Evolutionary conservation across 2,113 vertebrate species (phyloP).

Genomic region (Macroglossus sobrinus): DNA sequence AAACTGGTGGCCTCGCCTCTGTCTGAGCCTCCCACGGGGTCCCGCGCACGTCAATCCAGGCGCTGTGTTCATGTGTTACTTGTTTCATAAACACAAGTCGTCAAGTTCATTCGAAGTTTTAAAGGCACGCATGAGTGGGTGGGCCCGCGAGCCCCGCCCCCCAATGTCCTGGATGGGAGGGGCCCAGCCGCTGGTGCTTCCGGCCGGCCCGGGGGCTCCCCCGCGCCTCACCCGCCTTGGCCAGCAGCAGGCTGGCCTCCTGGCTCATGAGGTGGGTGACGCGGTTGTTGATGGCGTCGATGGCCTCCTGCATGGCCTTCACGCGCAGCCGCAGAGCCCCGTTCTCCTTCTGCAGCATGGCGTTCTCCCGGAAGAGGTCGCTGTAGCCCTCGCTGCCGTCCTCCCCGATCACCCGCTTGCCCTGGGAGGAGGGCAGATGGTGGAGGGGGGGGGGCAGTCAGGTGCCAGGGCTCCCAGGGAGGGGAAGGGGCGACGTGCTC

Average conservation of each 20-base stretch:
- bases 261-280: conserved; percentile 95
- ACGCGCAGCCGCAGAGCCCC: conserved; percentile 91
- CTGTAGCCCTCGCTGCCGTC: conserved; percentile 92
- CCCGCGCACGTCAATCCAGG: background rate
- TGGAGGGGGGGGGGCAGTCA: background rate
- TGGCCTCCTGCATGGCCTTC: conserved; percentile 98
- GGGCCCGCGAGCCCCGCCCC: background rate
- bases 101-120: background rate
- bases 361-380: conserved; percentile 93
- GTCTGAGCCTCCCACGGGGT: background rate
- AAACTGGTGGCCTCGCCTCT: background rate
- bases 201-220: fast-evolving
- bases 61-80: background rate
- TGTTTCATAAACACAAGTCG: background rate
- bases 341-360: conserved; percentile 95
- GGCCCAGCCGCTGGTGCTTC: fast-evolving
- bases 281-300: conserved; percentile 93
- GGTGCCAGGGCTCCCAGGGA: background rate
- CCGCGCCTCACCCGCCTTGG: conserved; percentile 89
- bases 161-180: too few species aligned
- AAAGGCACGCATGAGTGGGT: too few species aligned
- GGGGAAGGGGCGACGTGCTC: fast-evolving
- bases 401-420: conserved; percentile 92
- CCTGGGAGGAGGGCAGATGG: conserved; percentile 79
- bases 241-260: conserved; percentile 91